These are phyloP conservation scores for Cisticola juncidis DNA, from an alignment of 2,113 vertebrate genomes.

Conservation along the genomic window DNA sequence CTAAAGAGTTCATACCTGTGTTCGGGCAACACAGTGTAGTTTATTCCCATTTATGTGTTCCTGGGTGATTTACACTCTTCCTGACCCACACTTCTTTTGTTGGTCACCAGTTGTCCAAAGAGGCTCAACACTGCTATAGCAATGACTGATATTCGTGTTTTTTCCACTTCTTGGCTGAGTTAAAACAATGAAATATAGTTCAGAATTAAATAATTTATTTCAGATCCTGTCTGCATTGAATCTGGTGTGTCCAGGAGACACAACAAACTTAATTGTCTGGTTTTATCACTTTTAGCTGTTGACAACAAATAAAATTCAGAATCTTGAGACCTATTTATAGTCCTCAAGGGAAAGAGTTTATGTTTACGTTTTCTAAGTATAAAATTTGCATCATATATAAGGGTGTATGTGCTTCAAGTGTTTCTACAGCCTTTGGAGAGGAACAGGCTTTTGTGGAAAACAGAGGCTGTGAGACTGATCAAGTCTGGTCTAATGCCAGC, in stretches of 20 bases:
- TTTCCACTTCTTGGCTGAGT: neutral
- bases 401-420: neutral
- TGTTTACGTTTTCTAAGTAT: neutral
- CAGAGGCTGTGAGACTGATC: neutral
- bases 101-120: neutral
- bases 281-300: neutral
- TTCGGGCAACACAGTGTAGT: rapidly evolving
- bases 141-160: neutral
- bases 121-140: neutral
- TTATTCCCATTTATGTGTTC: neutral
- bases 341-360: neutral
- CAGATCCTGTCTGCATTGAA: neutral
- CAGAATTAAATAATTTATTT: neutral
- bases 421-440: neutral
- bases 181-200: neutral
- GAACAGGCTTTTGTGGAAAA: neutral
- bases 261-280: neutral
- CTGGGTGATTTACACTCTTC: neutral
- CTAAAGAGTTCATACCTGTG: neutral
- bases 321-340: neutral
- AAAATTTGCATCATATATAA: neutral
- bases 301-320: neutral
- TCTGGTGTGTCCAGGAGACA: neutral
- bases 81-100: neutral
- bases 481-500: neutral